phyloP scores from a whole-genome alignment of 1,140 invertebrate species.

The Triops cancriformis region DNA sequence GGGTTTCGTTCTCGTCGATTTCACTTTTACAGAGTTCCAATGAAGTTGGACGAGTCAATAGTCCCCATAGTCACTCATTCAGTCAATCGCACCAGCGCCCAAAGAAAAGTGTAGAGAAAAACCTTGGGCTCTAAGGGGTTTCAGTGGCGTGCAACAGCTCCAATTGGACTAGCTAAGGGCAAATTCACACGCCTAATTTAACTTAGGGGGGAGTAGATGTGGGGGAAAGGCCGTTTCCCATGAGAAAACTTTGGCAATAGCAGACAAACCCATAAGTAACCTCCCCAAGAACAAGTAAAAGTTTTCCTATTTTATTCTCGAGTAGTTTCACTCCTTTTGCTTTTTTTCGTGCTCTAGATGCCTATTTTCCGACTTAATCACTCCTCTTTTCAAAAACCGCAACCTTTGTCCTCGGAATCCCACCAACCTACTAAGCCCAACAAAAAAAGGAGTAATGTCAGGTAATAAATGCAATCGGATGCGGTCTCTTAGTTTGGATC shows the following conservation, averaged over 20 bases:
- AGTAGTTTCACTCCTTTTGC: background rate
- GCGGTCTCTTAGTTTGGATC: background rate
- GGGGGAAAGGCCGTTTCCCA: background rate
- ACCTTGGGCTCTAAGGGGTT: background rate
- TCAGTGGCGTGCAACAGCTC: background rate
- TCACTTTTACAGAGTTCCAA: too few species aligned
- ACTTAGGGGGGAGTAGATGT: background rate
- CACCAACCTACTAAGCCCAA: background rate
- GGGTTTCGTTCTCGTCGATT: too few species aligned
- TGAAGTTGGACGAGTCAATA: too few species aligned
- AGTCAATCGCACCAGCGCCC: background rate
- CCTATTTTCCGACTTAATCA: background rate
- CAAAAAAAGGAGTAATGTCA: background rate
- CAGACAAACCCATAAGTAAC: background rate
- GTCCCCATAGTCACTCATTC: too few species aligned
- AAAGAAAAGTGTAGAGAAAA: background rate
- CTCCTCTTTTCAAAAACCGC: background rate
- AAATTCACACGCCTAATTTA: slow-evolving; percentile 8
- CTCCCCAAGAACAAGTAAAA: background rate
- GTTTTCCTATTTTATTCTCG: too few species aligned
- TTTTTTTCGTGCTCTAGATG: background rate
- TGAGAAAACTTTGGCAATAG: slow-evolving; percentile 14
- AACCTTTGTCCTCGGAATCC: background rate
- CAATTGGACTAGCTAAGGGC: background rate
- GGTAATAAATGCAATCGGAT: background rate